Percentiles rank a stretch among this genome's conserved stretches.
Evolutionary conservation across 2,113 vertebrate species (phyloP).

Genomic region (Ophiodon elongatus): DNA sequence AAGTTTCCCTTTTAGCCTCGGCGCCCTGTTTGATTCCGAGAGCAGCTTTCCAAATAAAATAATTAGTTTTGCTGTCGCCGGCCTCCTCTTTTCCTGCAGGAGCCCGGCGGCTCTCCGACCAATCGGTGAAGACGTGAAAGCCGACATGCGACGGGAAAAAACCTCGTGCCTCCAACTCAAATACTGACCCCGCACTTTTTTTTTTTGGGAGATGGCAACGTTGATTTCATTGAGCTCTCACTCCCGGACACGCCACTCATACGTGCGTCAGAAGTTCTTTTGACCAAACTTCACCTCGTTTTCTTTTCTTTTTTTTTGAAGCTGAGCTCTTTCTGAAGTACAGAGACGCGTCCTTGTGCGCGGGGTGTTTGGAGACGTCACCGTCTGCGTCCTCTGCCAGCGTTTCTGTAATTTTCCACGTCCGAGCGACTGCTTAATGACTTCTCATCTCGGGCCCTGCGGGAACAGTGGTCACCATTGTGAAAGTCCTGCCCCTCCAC

Average conservation of each 20-base stretch:
- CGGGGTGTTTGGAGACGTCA: conserved; percentile 55
- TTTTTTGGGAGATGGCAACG: conserved; percentile 45
- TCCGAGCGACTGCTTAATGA: conserved; percentile 19
- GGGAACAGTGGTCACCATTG: conserved; percentile 33
- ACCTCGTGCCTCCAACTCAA: conserved; percentile 70
- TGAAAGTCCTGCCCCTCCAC: not conserved
- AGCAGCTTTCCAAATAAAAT: conserved; percentile 82
- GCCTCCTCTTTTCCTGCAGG: conserved; percentile 35
- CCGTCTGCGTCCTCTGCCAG: conserved; percentile 43
- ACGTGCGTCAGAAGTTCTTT: conserved; percentile 28
- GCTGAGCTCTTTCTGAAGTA: not conserved
- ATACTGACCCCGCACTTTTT: conserved; percentile 34
- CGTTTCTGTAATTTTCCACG: conserved; percentile 75
- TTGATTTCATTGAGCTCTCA: conserved; percentile 6
- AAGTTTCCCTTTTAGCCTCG: conserved; percentile 70
- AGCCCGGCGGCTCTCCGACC: conserved; percentile 25
- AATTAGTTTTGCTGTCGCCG: conserved; percentile 78
- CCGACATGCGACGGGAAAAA: conserved; percentile 24
- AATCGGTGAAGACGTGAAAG: conserved; percentile 42
- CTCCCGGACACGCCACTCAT: conserved; percentile 23
- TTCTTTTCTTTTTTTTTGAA: conserved; percentile 9
- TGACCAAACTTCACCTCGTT: conserved; percentile 26
- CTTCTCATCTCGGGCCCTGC: conserved; percentile 38
- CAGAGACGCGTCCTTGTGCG: conserved; percentile 69
- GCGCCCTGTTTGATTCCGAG: conserved; percentile 76